Percentiles rank a stretch among this genome's conserved stretches.
phyloP scores from a whole-genome alignment of 2,113 vertebrate genomes.

The Ctenomys sociabilis region DNA sequence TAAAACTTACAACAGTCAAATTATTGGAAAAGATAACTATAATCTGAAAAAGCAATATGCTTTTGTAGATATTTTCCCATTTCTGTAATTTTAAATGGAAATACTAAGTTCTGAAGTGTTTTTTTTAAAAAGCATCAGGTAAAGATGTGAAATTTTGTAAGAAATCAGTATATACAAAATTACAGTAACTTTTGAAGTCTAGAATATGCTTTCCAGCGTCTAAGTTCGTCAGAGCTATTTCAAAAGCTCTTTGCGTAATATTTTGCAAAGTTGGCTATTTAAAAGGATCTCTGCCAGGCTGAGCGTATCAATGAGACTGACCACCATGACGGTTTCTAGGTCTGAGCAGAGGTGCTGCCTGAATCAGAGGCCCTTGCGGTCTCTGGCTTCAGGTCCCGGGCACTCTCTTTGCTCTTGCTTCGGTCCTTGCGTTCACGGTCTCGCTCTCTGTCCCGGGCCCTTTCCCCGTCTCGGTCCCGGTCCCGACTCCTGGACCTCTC shows the following conservation, averaged over 20 bases:
- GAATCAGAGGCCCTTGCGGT: conserved; percentile 84
- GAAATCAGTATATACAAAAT: conserved; percentile 87
- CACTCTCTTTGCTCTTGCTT: conserved; percentile 87
- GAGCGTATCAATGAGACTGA: conserved; percentile 62
- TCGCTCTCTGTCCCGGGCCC: conserved; percentile 86
- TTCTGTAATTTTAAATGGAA: conserved; percentile 86
- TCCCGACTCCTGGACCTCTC: conserved; percentile 83
- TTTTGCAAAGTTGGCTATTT: conserved; percentile 75
- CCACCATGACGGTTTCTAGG: conserved; percentile 67
- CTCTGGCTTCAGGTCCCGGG: conserved; percentile 89
- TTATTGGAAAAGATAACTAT: conserved; percentile 87
- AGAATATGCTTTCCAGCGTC: conserved; percentile 61
- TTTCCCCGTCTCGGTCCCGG: conserved; percentile 85
- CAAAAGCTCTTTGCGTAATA: conserved; percentile 72
- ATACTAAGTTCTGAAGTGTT: conserved; percentile 79
- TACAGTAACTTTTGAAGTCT: conserved; percentile 83
- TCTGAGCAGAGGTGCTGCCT: conserved; percentile 76
- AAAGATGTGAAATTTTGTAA: conserved; percentile 83
- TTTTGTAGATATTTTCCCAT: conserved; percentile 85
- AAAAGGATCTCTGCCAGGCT: conserved; percentile 60
- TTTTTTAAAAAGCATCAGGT: conserved; percentile 79
- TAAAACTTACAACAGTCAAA: conserved; percentile 83
- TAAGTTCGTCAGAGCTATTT: conserved; percentile 75
- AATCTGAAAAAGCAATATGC: conserved; percentile 89
- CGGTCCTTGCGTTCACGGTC: conserved; percentile 88